Evolutionary conservation across 2,888 invertebrate genomes (phyloP).

Genomic region (Lagria hirta): DNA sequence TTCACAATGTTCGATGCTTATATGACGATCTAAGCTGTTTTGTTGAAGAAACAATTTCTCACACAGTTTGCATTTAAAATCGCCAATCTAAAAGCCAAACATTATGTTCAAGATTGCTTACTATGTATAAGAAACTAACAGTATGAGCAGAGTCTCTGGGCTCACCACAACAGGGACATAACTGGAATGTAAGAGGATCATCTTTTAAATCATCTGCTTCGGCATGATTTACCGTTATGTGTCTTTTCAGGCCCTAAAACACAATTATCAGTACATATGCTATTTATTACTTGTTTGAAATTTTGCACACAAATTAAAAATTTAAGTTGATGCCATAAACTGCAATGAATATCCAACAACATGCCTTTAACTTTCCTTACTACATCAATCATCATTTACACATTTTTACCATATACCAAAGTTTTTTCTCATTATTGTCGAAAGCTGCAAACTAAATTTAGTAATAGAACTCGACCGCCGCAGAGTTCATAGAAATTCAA

Average conservation of each 20-base stretch:
- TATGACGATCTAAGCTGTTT: conserved; percentile 66
- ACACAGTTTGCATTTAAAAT: conserved; percentile 63
- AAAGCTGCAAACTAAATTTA: too few relatives aligned
- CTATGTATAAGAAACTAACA: conserved; percentile 42
- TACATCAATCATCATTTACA: too few relatives aligned
- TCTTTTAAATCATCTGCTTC: conserved; percentile 43
- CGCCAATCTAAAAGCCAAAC: conserved; percentile 53
- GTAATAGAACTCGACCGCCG: too few relatives aligned
- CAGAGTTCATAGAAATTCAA: too few relatives aligned
- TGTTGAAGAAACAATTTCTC: conserved; percentile 72
- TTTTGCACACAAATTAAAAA: too few relatives aligned
- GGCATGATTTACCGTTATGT: conserved; percentile 46
- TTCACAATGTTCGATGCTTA: conserved; percentile 65
- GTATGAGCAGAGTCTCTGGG: conserved; percentile 59
- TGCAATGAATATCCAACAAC: too few relatives aligned
- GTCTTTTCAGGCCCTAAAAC: conserved; percentile 50
- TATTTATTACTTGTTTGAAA: too few relatives aligned
- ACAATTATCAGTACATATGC: too few relatives aligned
- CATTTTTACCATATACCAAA: too few relatives aligned
- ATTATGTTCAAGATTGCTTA: conserved; percentile 14
- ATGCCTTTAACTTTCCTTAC: too few relatives aligned
- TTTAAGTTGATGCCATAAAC: too few relatives aligned
- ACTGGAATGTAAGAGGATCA: conserved; percentile 51
- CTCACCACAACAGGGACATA: conserved; percentile 63
- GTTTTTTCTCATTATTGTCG: too few relatives aligned